phyloP scores from a whole-genome alignment of 2,113 vertebrate genomes.

The Hystrix cristata region DNA sequence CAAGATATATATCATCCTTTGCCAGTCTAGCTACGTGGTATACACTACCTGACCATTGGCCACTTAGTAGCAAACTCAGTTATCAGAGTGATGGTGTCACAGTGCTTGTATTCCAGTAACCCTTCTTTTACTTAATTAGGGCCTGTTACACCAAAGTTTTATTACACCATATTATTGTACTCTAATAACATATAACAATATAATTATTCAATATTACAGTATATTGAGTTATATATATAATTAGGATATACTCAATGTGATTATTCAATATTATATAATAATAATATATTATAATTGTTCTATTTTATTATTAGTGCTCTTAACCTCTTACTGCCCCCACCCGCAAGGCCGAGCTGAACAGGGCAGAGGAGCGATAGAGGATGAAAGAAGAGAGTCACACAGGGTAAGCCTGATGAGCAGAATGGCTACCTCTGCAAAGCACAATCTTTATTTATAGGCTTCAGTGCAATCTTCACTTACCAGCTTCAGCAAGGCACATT shows the following conservation, averaged over 20 bases:
- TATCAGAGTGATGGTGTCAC: background rate
- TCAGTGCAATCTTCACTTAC: too few species aligned
- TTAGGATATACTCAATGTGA: background rate
- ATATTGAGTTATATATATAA: background rate
- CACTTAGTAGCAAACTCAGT: background rate
- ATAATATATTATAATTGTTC: background rate
- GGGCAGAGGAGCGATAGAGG: too few species aligned
- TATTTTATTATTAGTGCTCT: background rate
- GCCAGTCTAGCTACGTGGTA: background rate
- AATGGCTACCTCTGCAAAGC: too few species aligned
- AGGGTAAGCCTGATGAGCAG: too few species aligned
- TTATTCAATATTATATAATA: background rate
- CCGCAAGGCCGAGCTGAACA: too few species aligned
- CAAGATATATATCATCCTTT: background rate
- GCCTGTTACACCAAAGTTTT: background rate
- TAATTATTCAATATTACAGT: background rate
- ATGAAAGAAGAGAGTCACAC: too few species aligned
- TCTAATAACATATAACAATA: background rate
- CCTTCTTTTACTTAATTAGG: background rate
- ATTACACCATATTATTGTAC: background rate
- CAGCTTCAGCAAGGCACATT: too few species aligned
- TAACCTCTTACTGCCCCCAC: background rate
- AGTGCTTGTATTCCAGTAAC: background rate
- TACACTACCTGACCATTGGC: background rate
- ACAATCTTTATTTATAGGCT: too few species aligned